A percentile compares a stretch with the other conserved stretches of the same genome.
phyloP scores from a whole-genome alignment of 1,140 invertebrate species.

The Tetragonula clypearis region DNA sequence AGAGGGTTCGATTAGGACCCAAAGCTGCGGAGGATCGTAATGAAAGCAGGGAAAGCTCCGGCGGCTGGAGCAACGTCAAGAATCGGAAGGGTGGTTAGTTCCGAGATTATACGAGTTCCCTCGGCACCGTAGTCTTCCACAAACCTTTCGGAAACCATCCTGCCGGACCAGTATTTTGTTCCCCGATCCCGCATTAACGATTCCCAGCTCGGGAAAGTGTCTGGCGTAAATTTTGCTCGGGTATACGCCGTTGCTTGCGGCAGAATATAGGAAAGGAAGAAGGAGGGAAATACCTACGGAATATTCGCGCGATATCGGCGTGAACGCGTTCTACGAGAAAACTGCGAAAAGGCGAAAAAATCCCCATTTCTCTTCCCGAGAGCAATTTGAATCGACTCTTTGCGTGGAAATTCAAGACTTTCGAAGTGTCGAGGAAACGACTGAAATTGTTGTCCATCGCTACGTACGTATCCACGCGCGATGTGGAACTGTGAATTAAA shows the following conservation, averaged over 20 bases:
- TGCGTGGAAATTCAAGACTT: too few species aligned
- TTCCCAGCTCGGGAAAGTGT: neutral
- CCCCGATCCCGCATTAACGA: slow-evolving; percentile 19
- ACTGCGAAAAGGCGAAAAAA: neutral
- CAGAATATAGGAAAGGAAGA: neutral
- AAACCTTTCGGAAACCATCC: slow-evolving; percentile 31
- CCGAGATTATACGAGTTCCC: slow-evolving; percentile 49
- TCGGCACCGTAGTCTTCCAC: slow-evolving; percentile 20
- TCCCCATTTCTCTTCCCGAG: too few species aligned
- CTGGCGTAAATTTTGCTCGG: slow-evolving; percentile 19
- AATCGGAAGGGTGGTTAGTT: slow-evolving; percentile 56
- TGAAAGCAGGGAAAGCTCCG: slow-evolving; percentile 49
- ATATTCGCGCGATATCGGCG: neutral
- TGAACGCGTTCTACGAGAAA: neutral
- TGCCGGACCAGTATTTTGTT: slow-evolving; percentile 18
- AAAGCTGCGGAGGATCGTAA: slow-evolving; percentile 60
- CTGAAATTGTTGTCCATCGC: too few species aligned
- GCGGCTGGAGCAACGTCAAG: slow-evolving; percentile 45
- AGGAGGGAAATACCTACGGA: too few species aligned
- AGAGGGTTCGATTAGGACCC: slow-evolving; percentile 35
- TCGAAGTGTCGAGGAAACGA: too few species aligned
- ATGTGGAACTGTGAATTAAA: too few species aligned
- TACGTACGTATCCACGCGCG: too few species aligned
- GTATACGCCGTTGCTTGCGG: neutral
- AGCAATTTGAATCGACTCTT: too few species aligned